Evolutionary conservation across 2,797 vertebrate genomes (phyloP).

Genomic region (Mionectes olivaceus): DNA sequence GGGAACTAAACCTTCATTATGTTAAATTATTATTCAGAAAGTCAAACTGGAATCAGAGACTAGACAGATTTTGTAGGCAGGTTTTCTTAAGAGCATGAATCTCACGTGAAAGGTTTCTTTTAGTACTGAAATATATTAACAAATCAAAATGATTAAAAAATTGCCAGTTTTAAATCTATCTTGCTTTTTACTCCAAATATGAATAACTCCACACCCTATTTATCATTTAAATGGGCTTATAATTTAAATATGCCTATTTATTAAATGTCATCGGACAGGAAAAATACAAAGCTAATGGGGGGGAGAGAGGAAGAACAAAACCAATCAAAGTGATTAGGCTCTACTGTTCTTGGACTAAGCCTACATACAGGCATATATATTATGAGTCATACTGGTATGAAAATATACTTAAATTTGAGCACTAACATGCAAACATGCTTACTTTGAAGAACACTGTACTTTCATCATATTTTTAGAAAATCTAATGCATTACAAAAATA

Average conservation of each 20-base stretch:
- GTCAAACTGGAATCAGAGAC: neutral
- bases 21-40: constrained; percentile 23
- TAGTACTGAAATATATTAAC: neutral
- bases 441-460: neutral
- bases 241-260: neutral
- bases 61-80: neutral
- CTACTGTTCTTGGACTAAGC: neutral
- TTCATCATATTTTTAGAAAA: constrained; percentile 26
- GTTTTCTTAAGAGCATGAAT: neutral
- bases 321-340: neutral
- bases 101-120: neutral
- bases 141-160: neutral
- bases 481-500: neutral
- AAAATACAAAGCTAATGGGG: neutral
- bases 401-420: constrained; percentile 15
- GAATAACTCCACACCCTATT: neutral
- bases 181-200: neutral
- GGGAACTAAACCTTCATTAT: neutral
- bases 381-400: neutral
- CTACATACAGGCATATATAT: neutral
- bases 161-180: neutral
- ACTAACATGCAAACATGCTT: constrained; percentile 7
- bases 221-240: neutral
- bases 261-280: neutral
- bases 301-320: neutral